These are phyloP conservation scores for Drosophila funebris DNA, from an alignment of 1,140 invertebrate genomes.

Conservation along the genomic window DNA sequence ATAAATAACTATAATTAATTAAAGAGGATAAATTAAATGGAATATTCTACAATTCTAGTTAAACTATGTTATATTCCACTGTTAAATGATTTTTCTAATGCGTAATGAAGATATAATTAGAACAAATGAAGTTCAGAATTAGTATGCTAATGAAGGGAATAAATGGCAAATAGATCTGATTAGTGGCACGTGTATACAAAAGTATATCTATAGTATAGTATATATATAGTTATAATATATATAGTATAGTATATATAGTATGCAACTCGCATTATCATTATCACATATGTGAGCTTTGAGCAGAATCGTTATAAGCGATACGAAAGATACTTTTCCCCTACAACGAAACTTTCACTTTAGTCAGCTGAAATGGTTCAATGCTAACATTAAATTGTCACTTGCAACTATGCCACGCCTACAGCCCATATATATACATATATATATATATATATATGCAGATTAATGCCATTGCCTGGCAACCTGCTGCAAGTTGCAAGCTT, in stretches of 20 bases:
- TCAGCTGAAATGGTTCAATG: slow-evolving; percentile 25
- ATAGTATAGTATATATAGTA: too few species aligned
- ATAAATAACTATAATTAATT: too few species aligned
- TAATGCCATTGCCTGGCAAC: slow-evolving; percentile 32
- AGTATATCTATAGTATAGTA: background rate
- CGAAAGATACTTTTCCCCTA: background rate
- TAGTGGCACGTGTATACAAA: background rate
- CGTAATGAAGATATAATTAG: too few species aligned
- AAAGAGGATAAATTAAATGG: too few species aligned
- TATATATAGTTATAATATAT: background rate
- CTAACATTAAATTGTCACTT: slow-evolving; percentile 30
- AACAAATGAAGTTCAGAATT: background rate
- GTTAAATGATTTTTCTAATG: too few species aligned
- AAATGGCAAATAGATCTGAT: too few species aligned
- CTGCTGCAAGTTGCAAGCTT: slow-evolving; percentile 6
- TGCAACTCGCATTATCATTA: too few species aligned
- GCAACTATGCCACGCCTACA: slow-evolving; percentile 27
- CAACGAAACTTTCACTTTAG: slow-evolving; percentile 39
- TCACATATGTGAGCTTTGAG: background rate
- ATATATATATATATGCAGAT: slow-evolving; percentile 19
- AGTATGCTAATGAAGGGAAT: background rate
- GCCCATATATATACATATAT: background rate
- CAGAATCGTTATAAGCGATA: background rate
- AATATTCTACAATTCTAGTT: background rate
- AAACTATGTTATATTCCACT: background rate